These are phyloP conservation scores for Trissolcus brochymenae DNA, from an alignment of 2,888 invertebrate species.

Conservation along the genomic window DNA sequence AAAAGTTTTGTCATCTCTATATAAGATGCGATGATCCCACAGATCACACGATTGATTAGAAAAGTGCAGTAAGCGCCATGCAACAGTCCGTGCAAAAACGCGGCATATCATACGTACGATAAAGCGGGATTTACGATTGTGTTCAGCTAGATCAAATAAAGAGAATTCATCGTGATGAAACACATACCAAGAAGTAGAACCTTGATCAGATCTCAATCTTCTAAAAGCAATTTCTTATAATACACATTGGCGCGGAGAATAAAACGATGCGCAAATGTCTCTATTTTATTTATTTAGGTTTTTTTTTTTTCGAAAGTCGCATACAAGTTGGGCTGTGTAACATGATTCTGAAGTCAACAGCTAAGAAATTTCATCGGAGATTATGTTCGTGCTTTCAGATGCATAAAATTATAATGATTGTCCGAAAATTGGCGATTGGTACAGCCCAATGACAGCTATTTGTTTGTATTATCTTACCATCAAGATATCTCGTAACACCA, in stretches of 20 bases:
- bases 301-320: conserved; percentile 44
- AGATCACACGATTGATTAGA: background rate
- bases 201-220: conserved; percentile 56
- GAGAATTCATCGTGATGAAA: conserved; percentile 54
- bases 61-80: conserved; percentile 27
- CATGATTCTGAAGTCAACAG: conserved; percentile 29
- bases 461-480: conserved; percentile 26
- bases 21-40: background rate
- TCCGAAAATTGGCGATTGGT: conserved; percentile 14
- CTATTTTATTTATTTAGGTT: conserved; percentile 51
- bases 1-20: background rate
- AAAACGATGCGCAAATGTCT: conserved; percentile 39
- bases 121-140: conserved; percentile 54
- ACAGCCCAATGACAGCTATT: conserved; percentile 18
- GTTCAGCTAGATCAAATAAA: conserved; percentile 50
- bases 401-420: conserved; percentile 46
- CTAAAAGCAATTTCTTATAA: conserved; percentile 57
- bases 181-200: conserved; percentile 42
- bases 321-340: conserved; percentile 44
- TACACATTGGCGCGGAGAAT: conserved; percentile 46
- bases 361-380: conserved; percentile 8
- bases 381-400: conserved; percentile 27
- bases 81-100: conserved; percentile 41
- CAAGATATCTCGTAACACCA: conserved; percentile 5
- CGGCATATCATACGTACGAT: conserved; percentile 47